A percentile compares a stretch with the other conserved stretches of the same genome.
Conservation (phyloP, 2,797 vertebrate species). For the Picus viridis region DNA sequence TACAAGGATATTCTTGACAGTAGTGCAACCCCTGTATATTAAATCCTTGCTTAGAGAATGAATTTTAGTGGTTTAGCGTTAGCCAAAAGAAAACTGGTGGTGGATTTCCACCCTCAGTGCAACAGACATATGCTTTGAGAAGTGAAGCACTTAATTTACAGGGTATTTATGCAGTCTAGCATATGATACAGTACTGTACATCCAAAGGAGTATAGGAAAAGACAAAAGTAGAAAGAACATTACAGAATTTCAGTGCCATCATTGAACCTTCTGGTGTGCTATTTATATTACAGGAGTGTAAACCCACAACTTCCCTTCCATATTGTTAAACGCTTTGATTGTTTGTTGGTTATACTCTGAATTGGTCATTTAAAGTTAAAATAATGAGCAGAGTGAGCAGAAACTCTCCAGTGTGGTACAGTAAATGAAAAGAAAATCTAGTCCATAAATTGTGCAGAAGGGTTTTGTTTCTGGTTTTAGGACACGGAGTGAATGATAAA, state of each 20-base stretch:
- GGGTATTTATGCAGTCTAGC: slow-evolving; percentile 80
- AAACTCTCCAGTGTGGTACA: slow-evolving; percentile 34
- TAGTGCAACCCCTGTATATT: slow-evolving; percentile 78
- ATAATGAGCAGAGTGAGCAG: slow-evolving; percentile 40
- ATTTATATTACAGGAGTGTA: slow-evolving; percentile 73
- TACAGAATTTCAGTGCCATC: slow-evolving; percentile 79
- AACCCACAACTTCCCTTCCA: slow-evolving; percentile 52
- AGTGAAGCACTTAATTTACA: slow-evolving; percentile 80
- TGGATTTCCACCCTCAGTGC: slow-evolving; percentile 83
- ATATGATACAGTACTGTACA: slow-evolving; percentile 82
- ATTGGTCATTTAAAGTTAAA: slow-evolving; percentile 39
- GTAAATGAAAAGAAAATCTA: slow-evolving; percentile 56
- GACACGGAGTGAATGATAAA: slow-evolving; percentile 50
- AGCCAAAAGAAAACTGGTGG: slow-evolving; percentile 80
- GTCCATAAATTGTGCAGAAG: slow-evolving; percentile 67
- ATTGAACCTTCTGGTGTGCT: slow-evolving; percentile 67
- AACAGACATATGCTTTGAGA: slow-evolving; percentile 82
- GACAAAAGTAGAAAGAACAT: slow-evolving; percentile 81
- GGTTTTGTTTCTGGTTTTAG: slow-evolving; percentile 44
- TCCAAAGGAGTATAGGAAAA: slow-evolving; percentile 80
- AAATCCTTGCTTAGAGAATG: slow-evolving; percentile 74
- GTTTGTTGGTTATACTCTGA: slow-evolving; percentile 45
- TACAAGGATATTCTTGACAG: slow-evolving; percentile 78
- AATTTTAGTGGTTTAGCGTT: slow-evolving; percentile 73
- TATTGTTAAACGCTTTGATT: slow-evolving; percentile 39